Conservation (phyloP, 2,113 vertebrate species). For the Thymallus thymallus region DNA sequence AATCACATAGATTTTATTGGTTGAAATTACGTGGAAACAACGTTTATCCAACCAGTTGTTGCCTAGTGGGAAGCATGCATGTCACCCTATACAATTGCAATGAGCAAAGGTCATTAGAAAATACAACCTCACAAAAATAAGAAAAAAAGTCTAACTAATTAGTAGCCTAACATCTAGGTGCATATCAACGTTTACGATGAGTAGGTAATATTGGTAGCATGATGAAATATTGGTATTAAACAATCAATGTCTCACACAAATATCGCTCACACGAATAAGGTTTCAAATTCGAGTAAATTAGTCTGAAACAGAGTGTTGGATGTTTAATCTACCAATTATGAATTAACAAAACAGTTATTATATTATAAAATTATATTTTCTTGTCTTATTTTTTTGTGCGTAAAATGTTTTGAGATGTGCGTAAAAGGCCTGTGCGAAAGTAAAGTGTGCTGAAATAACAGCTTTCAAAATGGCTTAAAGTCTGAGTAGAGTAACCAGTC, state of each 20-base stretch:
- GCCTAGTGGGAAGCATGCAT: no score
- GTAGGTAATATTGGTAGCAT: background rate
- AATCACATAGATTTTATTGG: no score
- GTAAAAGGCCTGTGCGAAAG: background rate
- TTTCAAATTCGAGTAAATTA: no score
- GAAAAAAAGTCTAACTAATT: no score
- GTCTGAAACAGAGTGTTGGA: no score
- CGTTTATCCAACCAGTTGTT: no score
- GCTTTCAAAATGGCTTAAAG: no score
- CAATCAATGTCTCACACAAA: no score
- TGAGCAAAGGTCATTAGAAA: background rate
- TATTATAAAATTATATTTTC: background rate
- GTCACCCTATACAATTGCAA: background rate
- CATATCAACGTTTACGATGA: background rate
- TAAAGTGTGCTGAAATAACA: background rate
- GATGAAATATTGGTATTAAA: no score
- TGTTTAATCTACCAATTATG: background rate
- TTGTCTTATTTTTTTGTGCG: background rate
- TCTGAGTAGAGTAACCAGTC: conserved; percentile 25
- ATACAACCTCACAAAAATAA: no score
- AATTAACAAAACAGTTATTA: background rate
- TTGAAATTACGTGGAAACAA: no score
- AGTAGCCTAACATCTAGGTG: background rate
- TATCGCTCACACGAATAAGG: no score
- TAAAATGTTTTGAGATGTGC: conserved; percentile 3